These are phyloP conservation scores for Phalacrocorax brasilianus DNA, from an alignment of 2,113 vertebrate species.

Conservation along the genomic window DNA sequence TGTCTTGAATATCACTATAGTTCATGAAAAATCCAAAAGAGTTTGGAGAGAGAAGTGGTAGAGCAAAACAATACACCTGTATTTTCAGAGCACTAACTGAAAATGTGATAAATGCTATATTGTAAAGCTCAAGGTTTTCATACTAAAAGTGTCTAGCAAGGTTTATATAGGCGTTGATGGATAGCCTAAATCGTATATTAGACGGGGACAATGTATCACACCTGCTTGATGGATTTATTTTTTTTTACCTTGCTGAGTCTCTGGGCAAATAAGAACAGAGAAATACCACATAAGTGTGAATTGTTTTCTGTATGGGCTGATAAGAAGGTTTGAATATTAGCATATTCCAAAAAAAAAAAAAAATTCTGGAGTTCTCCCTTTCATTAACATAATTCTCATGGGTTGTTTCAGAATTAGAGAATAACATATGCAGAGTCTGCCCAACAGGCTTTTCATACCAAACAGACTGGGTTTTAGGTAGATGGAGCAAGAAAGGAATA, in stretches of 20 bases:
- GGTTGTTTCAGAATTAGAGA: background rate
- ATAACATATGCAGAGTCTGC: background rate
- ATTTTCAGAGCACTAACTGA: background rate
- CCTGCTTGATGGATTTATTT: background rate
- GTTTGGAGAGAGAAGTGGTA: background rate
- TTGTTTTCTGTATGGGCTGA: background rate
- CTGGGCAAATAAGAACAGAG: background rate
- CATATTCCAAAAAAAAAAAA: background rate
- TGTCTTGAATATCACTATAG: background rate
- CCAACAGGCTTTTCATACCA: background rate
- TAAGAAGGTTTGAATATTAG: background rate
- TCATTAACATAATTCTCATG: background rate
- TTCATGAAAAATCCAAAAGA: background rate
- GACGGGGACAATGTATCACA: background rate
- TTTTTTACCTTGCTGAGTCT: background rate
- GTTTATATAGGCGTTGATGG: background rate
- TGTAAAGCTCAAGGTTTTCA: background rate
- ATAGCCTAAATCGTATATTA: background rate
- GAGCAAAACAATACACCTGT: background rate
- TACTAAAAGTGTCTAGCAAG: background rate
- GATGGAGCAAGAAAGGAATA: background rate
- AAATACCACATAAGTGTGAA: background rate
- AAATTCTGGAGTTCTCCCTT: background rate
- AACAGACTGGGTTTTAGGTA: background rate
- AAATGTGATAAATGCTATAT: background rate